Base-by-base conservation (phyloP, 2,113 vertebrate species). In the Dolichallabes microphthalmus region DNA sequence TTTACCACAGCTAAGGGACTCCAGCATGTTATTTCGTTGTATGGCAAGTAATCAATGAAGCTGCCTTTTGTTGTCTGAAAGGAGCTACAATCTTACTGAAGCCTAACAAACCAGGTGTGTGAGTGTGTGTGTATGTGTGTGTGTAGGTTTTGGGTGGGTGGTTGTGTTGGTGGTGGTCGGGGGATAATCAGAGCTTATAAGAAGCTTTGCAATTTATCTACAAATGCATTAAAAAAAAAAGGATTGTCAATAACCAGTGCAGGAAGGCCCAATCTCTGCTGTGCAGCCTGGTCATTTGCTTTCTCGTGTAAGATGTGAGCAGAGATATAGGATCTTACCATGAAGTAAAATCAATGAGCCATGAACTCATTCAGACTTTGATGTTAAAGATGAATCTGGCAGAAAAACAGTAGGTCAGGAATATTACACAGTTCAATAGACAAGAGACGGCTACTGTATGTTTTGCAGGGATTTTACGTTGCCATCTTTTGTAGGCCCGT, bases 31-130 rank as follows among this genome's bases (percentile, higher is more conserved):
- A 93, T 94, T 95, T 93, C 91, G 89, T 89, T 79, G 83, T 76
- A 88, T 87, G 90, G 92, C 83, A 89, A 90, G 86, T 90, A 92
- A 94, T 95, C 94, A 90, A 93, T 94, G 92, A 82, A 91, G 91
- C 85, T 91, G 91, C 92, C 93, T 92, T 93, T 94, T 95, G 92
- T 92, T 93, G 92, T 88, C 82, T 89, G 86, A 91, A 93, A 93
- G 93, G 92, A 94, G 94, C 92, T 92, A 92, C 93, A 92, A 92
- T 89, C 90, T 91, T 91, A 91, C 92, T 78, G 92, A 89, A 60
- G 82, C 80, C 87, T 90, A 91, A 90, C 90, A 89, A 87, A 88
- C 90, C 88, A 88, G 88, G 89, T 30, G 25, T 75, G 25, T 53
- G 45, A 53, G 73, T 30, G 25, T 53, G 25, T 53, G 73, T n/a